Percentiles rank a stretch among this genome's conserved stretches.
phyloP scores from a whole-genome alignment of 2,797 vertebrate genomes.

The Pseudochaenichthys georgianus region DNA sequence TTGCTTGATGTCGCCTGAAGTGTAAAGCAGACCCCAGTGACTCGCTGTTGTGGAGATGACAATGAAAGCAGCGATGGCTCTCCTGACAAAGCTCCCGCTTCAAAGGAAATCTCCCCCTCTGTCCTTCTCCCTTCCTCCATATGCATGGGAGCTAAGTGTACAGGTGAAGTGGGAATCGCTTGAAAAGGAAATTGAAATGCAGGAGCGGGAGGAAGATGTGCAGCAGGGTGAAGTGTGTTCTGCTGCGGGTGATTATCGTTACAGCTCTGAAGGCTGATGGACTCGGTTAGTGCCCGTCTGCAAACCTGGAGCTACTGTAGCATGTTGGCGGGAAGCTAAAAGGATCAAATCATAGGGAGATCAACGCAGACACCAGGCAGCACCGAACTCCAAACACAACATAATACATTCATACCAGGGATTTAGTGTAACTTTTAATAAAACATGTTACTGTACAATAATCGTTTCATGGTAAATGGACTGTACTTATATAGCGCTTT shows the following conservation, averaged over 20 bases:
- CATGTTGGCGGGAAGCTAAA: neutral
- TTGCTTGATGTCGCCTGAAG: constrained; percentile 63
- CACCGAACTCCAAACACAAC: too few species aligned
- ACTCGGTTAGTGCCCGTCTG: constrained; percentile 20
- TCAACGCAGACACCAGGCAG: too few species aligned
- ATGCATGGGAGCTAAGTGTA: constrained; percentile 22
- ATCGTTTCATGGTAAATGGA: too few species aligned
- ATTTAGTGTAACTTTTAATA: too few species aligned
- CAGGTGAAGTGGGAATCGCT: constrained; percentile 40
- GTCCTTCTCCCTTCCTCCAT: constrained; percentile 1
- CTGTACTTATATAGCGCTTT: too few species aligned
- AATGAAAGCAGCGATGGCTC: constrained; percentile 27
- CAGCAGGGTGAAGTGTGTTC: constrained; percentile 22
- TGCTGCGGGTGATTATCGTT: constrained; percentile 31
- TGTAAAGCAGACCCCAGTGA: constrained; percentile 59
- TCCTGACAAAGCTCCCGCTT: constrained; percentile 36
- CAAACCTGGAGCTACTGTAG: neutral
- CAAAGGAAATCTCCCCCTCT: constrained; percentile 16
- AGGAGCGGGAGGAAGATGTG: constrained; percentile 16
- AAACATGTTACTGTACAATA: too few species aligned
- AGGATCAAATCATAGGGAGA: neutral
- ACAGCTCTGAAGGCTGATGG: constrained; percentile 28
- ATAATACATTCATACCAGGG: too few species aligned
- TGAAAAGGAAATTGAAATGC: constrained; percentile 32
- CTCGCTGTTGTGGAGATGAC: constrained; percentile 48